Conservation (phyloP, 2,797 vertebrate genomes). For the Darevskia nairensis region DNA sequence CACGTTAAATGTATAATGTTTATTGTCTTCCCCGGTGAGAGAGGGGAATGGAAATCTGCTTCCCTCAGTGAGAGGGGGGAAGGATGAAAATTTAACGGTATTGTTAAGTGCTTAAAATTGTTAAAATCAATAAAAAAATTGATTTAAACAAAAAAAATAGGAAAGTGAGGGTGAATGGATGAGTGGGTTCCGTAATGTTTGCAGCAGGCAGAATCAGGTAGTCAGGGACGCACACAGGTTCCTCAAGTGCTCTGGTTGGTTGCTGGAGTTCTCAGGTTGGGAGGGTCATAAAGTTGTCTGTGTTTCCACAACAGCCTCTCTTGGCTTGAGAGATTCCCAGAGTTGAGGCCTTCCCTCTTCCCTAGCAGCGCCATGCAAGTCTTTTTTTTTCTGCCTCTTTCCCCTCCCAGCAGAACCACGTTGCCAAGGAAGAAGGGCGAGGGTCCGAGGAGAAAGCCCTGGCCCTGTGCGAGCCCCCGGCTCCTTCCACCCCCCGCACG, state of each 20-base stretch:
- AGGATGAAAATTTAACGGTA: no score
- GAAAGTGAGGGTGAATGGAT: no score
- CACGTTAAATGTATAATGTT: no score
- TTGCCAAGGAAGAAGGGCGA: conserved; percentile 82
- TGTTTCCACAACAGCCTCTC: not conserved
- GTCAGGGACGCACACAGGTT: no score
- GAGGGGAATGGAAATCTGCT: no score
- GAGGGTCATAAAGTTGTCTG: not conserved
- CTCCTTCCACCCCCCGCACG: conserved; percentile 88
- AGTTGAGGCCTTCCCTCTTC: not conserved
- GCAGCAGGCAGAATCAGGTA: no score
- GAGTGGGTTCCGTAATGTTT: no score
- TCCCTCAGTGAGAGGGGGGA: no score
- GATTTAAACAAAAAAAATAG: no score
- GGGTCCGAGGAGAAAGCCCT: conserved; percentile 81
- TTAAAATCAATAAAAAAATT: no score
- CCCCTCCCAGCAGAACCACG: conserved; percentile 79
- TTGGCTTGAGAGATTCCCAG: not conserved
- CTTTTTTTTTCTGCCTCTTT: not conserved
- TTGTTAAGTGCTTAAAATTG: no score
- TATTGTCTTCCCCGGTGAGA: no score
- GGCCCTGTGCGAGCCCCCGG: conserved; percentile 87
- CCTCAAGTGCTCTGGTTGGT: not conserved
- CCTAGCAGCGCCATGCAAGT: not conserved
- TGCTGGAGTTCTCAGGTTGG: not conserved